phyloP scores from a whole-genome alignment of 2,113 vertebrate species.

The Gymnobelideus leadbeateri region DNA sequence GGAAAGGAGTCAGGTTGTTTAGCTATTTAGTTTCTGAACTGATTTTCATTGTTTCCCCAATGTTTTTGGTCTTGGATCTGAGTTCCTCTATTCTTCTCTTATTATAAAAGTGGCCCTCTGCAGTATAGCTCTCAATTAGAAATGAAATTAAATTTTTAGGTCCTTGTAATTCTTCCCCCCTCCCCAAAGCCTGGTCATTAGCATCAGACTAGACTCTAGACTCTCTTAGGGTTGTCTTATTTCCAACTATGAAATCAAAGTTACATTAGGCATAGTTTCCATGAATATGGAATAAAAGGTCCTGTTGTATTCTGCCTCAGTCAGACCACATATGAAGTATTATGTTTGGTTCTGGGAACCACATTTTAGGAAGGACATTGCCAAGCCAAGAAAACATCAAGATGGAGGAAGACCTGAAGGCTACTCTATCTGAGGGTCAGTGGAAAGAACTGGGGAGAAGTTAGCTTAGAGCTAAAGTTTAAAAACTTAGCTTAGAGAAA shows the following conservation, averaged over 20 bases:
- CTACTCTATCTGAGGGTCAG: background rate
- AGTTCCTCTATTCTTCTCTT: background rate
- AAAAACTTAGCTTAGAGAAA: background rate
- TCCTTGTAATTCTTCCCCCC: background rate
- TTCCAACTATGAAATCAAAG: background rate
- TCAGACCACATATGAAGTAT: background rate
- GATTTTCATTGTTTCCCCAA: slow-evolving; percentile 1
- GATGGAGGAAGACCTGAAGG: background rate
- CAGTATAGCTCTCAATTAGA: slow-evolving; percentile 5
- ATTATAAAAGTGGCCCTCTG: background rate
- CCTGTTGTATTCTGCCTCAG: background rate
- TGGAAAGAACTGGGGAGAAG: background rate
- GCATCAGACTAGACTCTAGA: background rate
- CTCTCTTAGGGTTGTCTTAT: background rate
- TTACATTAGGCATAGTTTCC: background rate
- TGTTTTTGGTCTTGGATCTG: background rate
- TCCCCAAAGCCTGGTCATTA: background rate
- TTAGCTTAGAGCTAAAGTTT: background rate
- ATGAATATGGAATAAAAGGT: background rate
- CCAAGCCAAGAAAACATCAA: background rate
- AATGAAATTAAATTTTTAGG: background rate
- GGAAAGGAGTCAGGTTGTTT: background rate
- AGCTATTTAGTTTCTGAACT: background rate
- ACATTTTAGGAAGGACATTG: background rate
- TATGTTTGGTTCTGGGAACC: background rate